Conservation (phyloP, 2,797 vertebrate species). For the Schizopygopsis pylzovi region DNA sequence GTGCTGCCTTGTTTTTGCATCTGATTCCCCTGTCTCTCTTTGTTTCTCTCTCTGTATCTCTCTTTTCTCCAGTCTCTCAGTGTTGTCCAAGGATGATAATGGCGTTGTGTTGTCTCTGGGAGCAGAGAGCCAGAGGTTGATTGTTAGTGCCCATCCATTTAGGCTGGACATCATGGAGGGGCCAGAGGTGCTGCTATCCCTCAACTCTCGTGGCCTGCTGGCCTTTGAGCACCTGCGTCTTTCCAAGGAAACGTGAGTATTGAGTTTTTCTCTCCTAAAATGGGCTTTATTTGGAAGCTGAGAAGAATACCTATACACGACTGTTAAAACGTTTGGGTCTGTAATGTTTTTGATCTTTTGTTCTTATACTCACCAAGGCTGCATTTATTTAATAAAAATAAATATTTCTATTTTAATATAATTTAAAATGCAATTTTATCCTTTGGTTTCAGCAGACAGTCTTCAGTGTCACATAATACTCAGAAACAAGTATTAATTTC, state of each 20-base stretch:
- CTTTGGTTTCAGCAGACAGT: background rate
- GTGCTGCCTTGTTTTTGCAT: background rate
- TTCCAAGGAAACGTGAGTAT: conserved; percentile 92
- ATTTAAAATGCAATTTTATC: background rate
- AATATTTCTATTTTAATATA: background rate
- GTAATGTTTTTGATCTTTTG: background rate
- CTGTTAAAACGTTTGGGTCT: background rate
- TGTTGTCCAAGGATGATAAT: conserved; percentile 87
- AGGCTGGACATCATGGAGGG: conserved; percentile 90
- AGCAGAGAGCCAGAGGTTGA: conserved; percentile 82
- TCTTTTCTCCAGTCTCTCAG: conserved; percentile 68
- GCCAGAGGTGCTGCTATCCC: conserved; percentile 87
- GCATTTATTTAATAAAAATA: background rate
- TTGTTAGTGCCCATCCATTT: conserved; percentile 88
- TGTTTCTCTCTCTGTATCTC: background rate
- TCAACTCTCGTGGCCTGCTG: conserved; percentile 91
- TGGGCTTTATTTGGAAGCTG: background rate
- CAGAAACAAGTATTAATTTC: background rate
- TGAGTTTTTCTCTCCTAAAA: background rate
- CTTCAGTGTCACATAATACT: background rate
- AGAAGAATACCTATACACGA: background rate
- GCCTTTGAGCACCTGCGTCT: conserved; percentile 88
- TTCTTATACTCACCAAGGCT: background rate
- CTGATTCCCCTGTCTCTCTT: background rate
- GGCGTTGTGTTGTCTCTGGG: conserved; percentile 88